Evolutionary conservation across 2,797 vertebrate species (phyloP).

Genomic region (Urophycis tenuis): DNA sequence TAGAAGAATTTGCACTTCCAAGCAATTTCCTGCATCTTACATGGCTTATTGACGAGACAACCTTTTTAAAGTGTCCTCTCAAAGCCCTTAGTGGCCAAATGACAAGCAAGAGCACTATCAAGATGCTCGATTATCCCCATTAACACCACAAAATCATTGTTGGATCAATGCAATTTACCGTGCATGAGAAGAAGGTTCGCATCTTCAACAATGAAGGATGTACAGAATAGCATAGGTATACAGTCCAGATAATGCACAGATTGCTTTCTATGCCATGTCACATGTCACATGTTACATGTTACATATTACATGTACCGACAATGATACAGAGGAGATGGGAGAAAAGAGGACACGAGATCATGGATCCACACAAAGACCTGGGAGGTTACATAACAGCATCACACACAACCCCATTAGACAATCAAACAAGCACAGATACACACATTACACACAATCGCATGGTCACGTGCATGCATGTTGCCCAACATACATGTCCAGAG

Average conservation of each 20-base stretch:
- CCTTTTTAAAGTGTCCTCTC: background rate
- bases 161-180: background rate
- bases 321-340: constrained; percentile 3
- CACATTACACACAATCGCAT: constrained; percentile 2
- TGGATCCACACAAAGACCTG: constrained; percentile 23
- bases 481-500: constrained; percentile 1
- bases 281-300: no score
- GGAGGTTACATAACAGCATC: constrained; percentile 39
- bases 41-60: background rate
- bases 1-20: background rate
- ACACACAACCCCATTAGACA: constrained; percentile 3
- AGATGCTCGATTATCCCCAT: background rate
- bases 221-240: background rate
- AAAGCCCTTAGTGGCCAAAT: constrained; percentile 37
- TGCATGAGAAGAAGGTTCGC: background rate
- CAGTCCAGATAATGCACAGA: background rate
- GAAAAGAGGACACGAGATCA: constrained; percentile 24
- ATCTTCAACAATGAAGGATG: background rate
- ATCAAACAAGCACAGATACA: constrained; percentile 1
- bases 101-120: constrained; percentile 28
- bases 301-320: no score
- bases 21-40: background rate
- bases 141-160: background rate
- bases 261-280: background rate
- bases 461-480: background rate